A percentile compares a stretch with the other conserved stretches of the same genome.
These are phyloP conservation scores for Erpobdella octoculata DNA, from an alignment of 2,888 invertebrate species.

Conservation along the genomic window DNA sequence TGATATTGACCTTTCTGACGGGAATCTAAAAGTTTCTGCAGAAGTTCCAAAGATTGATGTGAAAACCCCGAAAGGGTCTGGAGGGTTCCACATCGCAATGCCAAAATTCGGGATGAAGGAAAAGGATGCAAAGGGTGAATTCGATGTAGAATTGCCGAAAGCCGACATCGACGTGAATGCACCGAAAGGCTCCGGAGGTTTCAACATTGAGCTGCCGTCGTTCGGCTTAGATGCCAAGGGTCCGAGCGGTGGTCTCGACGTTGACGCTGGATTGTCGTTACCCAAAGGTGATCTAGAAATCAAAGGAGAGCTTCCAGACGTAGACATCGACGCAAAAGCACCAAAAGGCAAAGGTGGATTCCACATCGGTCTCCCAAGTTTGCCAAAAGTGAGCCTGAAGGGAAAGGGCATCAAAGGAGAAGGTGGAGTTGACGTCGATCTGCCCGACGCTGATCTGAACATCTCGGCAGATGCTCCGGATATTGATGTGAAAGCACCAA, in stretches of 20 bases:
- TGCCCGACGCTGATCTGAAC: background rate
- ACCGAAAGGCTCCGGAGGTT: conserved; percentile 24
- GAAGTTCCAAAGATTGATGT: background rate
- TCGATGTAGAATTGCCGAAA: conserved; percentile 7
- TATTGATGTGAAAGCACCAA: conserved; percentile 4
- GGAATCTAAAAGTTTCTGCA: background rate
- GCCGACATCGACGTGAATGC: conserved; percentile 23
- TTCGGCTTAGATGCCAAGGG: conserved; percentile 25
- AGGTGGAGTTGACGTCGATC: background rate
- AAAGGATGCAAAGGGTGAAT: conserved; percentile 14
- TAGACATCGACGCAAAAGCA: conserved; percentile 16
- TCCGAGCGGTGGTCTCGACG: conserved; percentile 9
- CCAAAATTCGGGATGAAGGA: conserved; percentile 17
- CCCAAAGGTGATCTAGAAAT: conserved; percentile 22
- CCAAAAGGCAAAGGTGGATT: conserved; percentile 27
- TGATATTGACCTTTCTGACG: background rate
- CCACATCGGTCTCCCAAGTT: too few species aligned
- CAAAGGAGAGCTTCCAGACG: conserved; percentile 21
- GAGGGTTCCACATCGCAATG: conserved; percentile 18
- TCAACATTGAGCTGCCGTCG: conserved; percentile 19
- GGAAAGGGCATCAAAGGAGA: conserved; percentile 13
- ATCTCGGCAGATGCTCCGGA: conserved; percentile 5
- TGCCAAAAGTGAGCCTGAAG: conserved; percentile 26
- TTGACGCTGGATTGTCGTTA: conserved; percentile 16
- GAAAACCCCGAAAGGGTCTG: conserved; percentile 21